Percentiles rank a stretch among this genome's conserved stretches.
Evolutionary conservation across 1,140 invertebrate species (phyloP).

Genomic region (Drosophila albomicans): DNA sequence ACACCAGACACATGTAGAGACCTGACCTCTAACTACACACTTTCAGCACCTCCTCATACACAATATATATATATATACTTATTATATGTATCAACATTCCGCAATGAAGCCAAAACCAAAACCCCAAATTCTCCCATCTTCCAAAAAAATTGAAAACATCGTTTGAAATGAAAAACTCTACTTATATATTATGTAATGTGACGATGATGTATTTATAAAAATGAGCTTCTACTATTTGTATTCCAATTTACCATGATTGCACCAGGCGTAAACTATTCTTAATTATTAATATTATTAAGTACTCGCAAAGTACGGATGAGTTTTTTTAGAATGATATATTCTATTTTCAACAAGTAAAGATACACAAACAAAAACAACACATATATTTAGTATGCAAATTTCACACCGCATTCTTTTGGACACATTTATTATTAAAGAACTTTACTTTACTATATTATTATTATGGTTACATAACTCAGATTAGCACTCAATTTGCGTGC

Average conservation of each 20-base stretch:
- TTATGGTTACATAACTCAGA: conserved; percentile 16
- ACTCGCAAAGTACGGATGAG: conserved; percentile 60
- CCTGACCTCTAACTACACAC: not conserved
- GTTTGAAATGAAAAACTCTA: conserved; percentile 11
- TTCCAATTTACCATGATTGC: conserved; percentile 59
- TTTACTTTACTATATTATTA: conserved; percentile 26
- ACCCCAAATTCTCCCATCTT: conserved; percentile 39
- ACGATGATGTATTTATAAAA: conserved; percentile 63
- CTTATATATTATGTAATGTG: conserved; percentile 33
- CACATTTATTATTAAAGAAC: conserved; percentile 36
- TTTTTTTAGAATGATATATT: conserved; percentile 72
- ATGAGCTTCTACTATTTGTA: conserved; percentile 62
- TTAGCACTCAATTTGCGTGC: conserved; percentile 62
- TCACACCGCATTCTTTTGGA: conserved; percentile 38
- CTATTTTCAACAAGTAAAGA: conserved; percentile 68
- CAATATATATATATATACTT: conserved; percentile 16
- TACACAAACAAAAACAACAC: not conserved
- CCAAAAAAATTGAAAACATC: conserved; percentile 10
- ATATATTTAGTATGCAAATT: not conserved
- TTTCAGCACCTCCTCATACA: conserved; percentile 6
- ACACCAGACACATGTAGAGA: conserved; percentile 97
- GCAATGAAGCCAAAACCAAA: conserved; percentile 61
- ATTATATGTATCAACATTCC: conserved; percentile 48
- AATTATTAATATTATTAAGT: conserved; percentile 79
- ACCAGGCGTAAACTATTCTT: conserved; percentile 67